Conservation (phyloP, 2,888 invertebrate species). For the Deroplatys truncata region DNA sequence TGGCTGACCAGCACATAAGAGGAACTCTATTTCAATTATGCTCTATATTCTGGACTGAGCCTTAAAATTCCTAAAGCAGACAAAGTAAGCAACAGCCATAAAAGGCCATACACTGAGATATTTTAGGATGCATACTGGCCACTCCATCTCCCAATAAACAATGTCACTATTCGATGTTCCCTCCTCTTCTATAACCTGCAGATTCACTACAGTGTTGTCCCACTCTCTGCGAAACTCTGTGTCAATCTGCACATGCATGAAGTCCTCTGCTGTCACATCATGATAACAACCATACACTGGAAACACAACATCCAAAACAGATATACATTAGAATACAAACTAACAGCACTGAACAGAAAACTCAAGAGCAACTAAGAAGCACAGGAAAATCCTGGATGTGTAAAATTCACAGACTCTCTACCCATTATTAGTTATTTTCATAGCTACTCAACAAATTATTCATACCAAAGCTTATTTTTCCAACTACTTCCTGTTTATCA, state of each 20-base stretch:
- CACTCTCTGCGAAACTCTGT: slow-evolving; percentile 71
- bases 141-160: slow-evolving; percentile 84
- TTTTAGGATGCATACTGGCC: slow-evolving; percentile 64
- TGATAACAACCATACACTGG: slow-evolving; percentile 75
- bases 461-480: too few species aligned
- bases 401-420: too few species aligned
- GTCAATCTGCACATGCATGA: slow-evolving; percentile 78
- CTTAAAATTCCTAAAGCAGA: too few species aligned
- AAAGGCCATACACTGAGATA: background rate
- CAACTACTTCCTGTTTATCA: too few species aligned
- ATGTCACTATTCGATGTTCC: slow-evolving; percentile 63
- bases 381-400: too few species aligned
- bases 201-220: slow-evolving; percentile 72
- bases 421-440: too few species aligned
- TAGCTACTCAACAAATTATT: too few species aligned
- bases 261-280: slow-evolving; percentile 74
- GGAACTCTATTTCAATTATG: too few species aligned
- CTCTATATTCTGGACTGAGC: background rate
- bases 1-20: too few species aligned
- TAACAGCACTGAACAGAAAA: too few species aligned
- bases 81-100: too few species aligned
- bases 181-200: slow-evolving; percentile 66
- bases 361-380: too few species aligned
- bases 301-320: slow-evolving; percentile 27
- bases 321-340: background rate